Conservation (phyloP, 2,113 vertebrate genomes). For the Cavia aperea region DNA sequence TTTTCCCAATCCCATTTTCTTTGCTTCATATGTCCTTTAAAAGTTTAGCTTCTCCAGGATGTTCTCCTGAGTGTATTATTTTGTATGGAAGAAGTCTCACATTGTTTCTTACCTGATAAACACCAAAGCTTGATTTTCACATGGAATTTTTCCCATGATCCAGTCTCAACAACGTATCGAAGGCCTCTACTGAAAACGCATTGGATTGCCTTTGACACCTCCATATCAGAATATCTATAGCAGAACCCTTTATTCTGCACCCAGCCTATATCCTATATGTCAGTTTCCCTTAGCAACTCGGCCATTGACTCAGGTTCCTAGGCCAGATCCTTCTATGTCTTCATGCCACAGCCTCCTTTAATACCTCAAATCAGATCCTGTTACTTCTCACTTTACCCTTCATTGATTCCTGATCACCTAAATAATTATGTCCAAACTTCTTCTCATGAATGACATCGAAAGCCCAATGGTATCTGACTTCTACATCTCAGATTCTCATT, state of each 20-base stretch:
- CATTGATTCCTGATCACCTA: background rate
- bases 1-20: background rate
- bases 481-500: background rate
- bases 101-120: background rate
- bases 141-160: background rate
- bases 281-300: background rate
- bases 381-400: background rate
- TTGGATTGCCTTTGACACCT: background rate
- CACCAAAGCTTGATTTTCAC: background rate
- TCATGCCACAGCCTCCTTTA: background rate
- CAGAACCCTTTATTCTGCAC: background rate
- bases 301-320: background rate
- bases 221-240: background rate
- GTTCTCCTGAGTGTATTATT: background rate
- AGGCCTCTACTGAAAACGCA: background rate
- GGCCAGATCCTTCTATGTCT: background rate
- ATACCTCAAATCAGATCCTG: background rate
- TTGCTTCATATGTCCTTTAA: background rate
- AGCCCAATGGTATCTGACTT: background rate
- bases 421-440: background rate
- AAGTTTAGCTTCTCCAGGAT: background rate
- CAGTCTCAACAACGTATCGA: background rate
- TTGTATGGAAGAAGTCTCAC: background rate
- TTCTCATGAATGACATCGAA: background rate
- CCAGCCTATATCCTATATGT: background rate